Percentiles rank a stretch among this genome's conserved stretches.
These are phyloP conservation scores for Zaprionus lachaisei DNA, from an alignment of 1,140 invertebrate species.

Conservation along the genomic window DNA sequence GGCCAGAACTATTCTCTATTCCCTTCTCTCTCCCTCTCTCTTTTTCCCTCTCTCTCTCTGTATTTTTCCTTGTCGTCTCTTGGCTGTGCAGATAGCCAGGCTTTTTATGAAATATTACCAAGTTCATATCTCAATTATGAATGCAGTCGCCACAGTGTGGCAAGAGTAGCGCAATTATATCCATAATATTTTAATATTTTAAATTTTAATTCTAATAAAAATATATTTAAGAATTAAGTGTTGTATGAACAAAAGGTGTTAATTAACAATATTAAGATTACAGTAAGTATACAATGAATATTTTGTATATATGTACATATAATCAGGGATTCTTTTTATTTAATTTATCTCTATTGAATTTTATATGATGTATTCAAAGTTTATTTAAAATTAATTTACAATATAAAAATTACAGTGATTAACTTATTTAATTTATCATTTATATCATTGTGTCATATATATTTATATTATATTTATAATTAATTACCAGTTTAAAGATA, in stretches of 20 bases:
- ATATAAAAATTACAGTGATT: no score
- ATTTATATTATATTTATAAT: background rate
- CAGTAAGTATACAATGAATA: no score
- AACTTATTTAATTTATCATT: background rate
- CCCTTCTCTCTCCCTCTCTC: background rate
- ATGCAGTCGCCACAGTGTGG: conserved; percentile 55
- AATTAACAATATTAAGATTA: background rate
- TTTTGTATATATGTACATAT: no score
- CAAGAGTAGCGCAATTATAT: background rate
- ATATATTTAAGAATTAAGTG: no score
- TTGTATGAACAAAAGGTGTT: no score
- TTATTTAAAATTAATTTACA: no score
- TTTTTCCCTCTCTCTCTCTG: background rate
- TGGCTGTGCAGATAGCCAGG: conserved; percentile 27
- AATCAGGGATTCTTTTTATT: no score
- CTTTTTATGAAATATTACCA: conserved; percentile 82
- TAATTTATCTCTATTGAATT: no score
- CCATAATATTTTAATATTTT: no score
- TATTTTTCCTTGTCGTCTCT: background rate
- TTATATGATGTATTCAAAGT: no score
- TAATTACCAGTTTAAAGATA: background rate
- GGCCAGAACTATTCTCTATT: conserved; percentile 18
- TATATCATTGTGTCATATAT: background rate
- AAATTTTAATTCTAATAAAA: no score
- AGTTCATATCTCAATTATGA: conserved; percentile 84